Base-by-base conservation (phyloP, 2,888 invertebrate genomes). In the Caenorhabditis sp. region DNA sequence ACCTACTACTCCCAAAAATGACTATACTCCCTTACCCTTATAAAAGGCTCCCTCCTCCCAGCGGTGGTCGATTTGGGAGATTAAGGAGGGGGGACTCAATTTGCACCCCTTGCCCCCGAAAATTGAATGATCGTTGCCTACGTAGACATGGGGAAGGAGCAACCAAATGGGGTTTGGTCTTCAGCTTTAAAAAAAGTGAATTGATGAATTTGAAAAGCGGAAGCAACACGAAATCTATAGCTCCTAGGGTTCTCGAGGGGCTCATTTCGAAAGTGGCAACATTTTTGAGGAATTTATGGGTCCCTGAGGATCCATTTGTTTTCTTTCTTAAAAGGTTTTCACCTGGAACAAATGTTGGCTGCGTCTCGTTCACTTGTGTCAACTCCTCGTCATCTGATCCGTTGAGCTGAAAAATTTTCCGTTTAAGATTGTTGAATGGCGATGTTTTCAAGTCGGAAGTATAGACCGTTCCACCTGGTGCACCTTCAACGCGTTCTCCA, bases 311-410 rank as follows among this genome's bases (percentile, higher is more conserved):
- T 0, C 26, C 31, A 58, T 58, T 38, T 58, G 22, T 58, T 58
- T 58, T n/a, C 31, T 61, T 28, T 4, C 14, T 14, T 16, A 49
- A 49, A 38, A 26, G 10, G 3, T 14, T 5, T 22, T 7, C 31
- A 83, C 83, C 83, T 70, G 83, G 83, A n/a, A 83, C 70, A 58
- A 82, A 82, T 0, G 56, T 38, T 19, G 77, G 82, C n/a, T 61
- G 66, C 0, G 82, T 77, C 5, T 73, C 73, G 41, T 77, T 82
- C 8, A 47, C 28, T 24, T 51, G 41, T 35, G 14, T 22, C 16
- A 61, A 19, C 0, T 66, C 68, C 26, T 80, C 73, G 14, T 73
- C 73, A 24, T 73, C 70, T 12, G 26, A 31, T 19, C 68, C 80
- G 26, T 80, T 51, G 10, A 80, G 44, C 80, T 80, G 72, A 68